These are phyloP conservation scores for Temnothorax longispinosus DNA, from an alignment of 1,140 invertebrate species.

Conservation along the genomic window DNA sequence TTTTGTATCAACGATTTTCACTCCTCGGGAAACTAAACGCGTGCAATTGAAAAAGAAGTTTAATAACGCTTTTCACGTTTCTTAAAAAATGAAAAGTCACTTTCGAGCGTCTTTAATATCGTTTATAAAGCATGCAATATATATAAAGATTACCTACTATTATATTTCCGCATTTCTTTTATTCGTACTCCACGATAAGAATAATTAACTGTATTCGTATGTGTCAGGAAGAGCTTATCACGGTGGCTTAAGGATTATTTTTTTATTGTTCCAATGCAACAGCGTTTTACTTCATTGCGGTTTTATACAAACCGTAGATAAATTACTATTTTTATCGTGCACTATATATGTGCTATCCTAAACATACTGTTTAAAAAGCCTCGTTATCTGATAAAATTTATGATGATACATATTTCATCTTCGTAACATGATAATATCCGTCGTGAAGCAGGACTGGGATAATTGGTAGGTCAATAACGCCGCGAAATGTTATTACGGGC, in stretches of 20 bases:
- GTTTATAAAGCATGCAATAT: neutral
- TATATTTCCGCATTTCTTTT: neutral
- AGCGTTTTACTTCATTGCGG: neutral
- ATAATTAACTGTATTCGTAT: constrained; percentile 32
- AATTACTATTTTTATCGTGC: neutral
- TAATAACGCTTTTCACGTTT: neutral
- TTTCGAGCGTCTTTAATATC: neutral
- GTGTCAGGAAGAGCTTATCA: neutral
- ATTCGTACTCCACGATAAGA: constrained; percentile 14
- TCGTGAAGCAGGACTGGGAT: neutral
- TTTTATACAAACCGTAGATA: constrained; percentile 21
- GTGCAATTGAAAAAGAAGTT: neutral
- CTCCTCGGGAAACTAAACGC: neutral
- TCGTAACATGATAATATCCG: constrained; percentile 21
- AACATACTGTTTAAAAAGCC: constrained; percentile 16
- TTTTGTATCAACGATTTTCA: neutral
- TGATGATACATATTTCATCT: neutral
- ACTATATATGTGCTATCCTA: neutral
- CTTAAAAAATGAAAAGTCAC: neutral
- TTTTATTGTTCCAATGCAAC: neutral
- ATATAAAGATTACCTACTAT: neutral
- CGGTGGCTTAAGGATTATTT: neutral
- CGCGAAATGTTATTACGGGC: neutral
- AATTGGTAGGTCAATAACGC: constrained; percentile 25
- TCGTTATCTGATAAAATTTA: constrained; percentile 15